Conservation (phyloP, 2,888 invertebrate genomes). For the Cataglyphis rosenhaueri region DNA sequence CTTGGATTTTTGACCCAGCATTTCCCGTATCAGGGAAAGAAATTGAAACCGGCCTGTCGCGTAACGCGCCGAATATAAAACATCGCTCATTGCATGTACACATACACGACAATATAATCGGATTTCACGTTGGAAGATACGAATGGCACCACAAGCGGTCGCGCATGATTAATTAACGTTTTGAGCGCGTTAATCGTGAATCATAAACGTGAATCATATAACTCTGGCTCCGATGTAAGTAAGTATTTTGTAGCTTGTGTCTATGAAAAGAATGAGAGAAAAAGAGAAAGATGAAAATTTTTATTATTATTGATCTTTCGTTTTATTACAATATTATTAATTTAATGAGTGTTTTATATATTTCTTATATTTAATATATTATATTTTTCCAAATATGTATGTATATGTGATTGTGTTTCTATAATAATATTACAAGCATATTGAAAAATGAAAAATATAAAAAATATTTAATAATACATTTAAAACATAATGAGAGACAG, state of each 20-base stretch:
- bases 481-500: neutral
- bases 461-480: slow-evolving; percentile 2
- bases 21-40: slow-evolving; percentile 43
- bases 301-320: neutral
- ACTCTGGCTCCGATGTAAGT: neutral
- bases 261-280: neutral
- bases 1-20: slow-evolving; percentile 22
- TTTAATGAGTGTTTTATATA: neutral
- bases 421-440: too few relatives aligned
- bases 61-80: slow-evolving; percentile 34
- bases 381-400: neutral
- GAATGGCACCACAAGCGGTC: neutral
- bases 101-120: slow-evolving; percentile 14
- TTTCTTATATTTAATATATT: neutral
- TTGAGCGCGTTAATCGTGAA: slow-evolving; percentile 14
- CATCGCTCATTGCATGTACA: slow-evolving; percentile 18
- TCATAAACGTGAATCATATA: slow-evolving; percentile 9
- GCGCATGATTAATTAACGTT: slow-evolving; percentile 47
- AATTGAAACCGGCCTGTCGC: slow-evolving; percentile 48
- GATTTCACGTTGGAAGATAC: slow-evolving; percentile 31
- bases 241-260: neutral
- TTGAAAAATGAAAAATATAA: too few relatives aligned
- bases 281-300: neutral
- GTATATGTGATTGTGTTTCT: neutral
- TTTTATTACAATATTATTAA: neutral